Evolutionary conservation across 2,113 vertebrate species (phyloP).

Genomic region (Himantopus leucocephalus): DNA sequence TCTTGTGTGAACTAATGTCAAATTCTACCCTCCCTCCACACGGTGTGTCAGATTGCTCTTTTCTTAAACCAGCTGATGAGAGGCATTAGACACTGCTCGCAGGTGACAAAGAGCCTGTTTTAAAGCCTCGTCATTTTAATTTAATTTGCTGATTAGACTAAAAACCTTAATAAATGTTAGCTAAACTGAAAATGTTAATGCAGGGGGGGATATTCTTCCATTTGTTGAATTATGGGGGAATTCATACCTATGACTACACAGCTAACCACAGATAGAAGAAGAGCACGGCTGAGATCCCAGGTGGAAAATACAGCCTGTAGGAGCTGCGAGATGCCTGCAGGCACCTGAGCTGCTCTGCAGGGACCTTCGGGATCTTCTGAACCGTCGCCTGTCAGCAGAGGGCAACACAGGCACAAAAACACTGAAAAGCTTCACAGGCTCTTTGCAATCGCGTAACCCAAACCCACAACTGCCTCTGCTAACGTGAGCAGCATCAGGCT

Average conservation of each 20-base stretch:
- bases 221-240: background rate
- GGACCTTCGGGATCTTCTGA: background rate
- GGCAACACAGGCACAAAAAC: slow-evolving; percentile 45
- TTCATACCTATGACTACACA: background rate
- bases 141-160: background rate
- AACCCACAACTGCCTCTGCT: background rate
- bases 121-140: background rate
- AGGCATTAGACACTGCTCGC: background rate
- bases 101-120: background rate
- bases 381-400: slow-evolving; percentile 14
- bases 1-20: background rate
- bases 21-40: background rate
- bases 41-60: background rate
- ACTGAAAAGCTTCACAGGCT: background rate
- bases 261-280: background rate
- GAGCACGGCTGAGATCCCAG: too few species aligned
- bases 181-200: background rate
- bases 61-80: background rate
- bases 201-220: background rate
- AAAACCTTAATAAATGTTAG: background rate
- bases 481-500: background rate
- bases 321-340: background rate
- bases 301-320: background rate
- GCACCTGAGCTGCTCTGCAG: background rate
- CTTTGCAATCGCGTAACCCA: fast-evolving